A percentile compares a stretch with the other conserved stretches of the same genome.
phyloP scores from a whole-genome alignment of 1,140 invertebrate genomes.

The Drosophila lowei region DNA sequence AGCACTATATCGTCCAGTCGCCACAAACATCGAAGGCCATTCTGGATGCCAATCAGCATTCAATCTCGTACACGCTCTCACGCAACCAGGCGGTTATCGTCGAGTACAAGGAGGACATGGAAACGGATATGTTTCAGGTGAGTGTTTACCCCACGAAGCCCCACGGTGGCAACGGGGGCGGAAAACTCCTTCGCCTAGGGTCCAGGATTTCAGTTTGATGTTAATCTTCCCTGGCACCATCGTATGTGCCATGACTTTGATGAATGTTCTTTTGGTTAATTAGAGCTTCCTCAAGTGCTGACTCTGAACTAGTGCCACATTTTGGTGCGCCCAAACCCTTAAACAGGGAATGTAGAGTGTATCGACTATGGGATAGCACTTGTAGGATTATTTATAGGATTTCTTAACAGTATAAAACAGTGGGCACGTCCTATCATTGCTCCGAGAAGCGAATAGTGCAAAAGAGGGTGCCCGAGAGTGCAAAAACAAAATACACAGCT shows the following conservation, averaged over 20 bases:
- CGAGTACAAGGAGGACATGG: constrained; percentile 96
- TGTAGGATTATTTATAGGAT: no score
- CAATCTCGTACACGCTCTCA: constrained; percentile 98
- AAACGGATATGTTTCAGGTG: constrained; percentile 99
- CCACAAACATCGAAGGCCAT: constrained; percentile 95
- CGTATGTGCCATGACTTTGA: constrained; percentile 19
- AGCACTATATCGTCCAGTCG: constrained; percentile 97
- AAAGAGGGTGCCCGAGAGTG: no score
- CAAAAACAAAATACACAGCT: no score
- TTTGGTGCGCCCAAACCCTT: no score
- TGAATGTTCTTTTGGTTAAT: constrained; percentile 36
- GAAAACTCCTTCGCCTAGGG: background rate
- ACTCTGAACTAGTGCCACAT: no score
- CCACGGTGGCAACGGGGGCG: background rate
- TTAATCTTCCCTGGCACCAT: no score
- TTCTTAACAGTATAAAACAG: no score
- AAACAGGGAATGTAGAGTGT: no score
- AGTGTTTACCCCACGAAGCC: constrained; percentile 62
- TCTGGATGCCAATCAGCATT: constrained; percentile 94
- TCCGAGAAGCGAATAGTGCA: no score
- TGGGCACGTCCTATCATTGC: no score
- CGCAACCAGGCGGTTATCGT: constrained; percentile 98
- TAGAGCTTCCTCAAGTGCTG: constrained; percentile 1
- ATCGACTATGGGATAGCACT: no score
- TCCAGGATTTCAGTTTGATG: no score